Conservation (phyloP, 1,140 invertebrate genomes). For the Drosophila funebris region DNA sequence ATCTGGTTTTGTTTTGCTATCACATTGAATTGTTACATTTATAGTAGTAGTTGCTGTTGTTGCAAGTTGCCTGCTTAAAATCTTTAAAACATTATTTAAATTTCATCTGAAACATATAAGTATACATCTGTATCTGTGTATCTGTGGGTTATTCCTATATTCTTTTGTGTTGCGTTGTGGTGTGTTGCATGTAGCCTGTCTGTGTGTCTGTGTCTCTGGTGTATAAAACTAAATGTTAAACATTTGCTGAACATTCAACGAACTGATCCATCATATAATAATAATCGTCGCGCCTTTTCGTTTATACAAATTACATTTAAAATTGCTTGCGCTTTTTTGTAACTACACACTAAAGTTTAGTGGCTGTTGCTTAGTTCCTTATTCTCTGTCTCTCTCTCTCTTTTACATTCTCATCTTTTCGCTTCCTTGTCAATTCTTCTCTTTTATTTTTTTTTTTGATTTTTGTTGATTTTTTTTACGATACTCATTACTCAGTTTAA, state of each 20-base stretch:
- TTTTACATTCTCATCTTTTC: conserved; percentile 3
- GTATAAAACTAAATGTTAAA: conserved; percentile 50
- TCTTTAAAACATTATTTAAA: conserved; percentile 79
- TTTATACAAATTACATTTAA: conserved; percentile 68
- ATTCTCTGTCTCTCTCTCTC: conserved; percentile 48
- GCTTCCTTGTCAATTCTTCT: too few species aligned
- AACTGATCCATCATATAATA: conserved; percentile 35
- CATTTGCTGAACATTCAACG: conserved; percentile 57
- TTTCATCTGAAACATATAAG: conserved; percentile 75
- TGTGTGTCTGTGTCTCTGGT: conserved; percentile 38
- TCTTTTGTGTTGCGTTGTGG: conserved; percentile 39
- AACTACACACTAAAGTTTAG: conserved; percentile 71
- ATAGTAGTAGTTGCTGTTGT: conserved; percentile 75
- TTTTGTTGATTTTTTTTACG: conserved; percentile 45
- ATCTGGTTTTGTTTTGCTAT: conserved; percentile 83
- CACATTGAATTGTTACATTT: conserved; percentile 84
- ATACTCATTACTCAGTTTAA: conserved; percentile 61
- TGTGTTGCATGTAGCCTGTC: conserved; percentile 17
- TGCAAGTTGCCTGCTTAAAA: conserved; percentile 73
- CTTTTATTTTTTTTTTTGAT: conserved; percentile 34
- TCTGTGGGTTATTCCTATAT: conserved; percentile 7
- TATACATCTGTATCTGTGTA: conserved; percentile 47
- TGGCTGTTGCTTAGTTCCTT: conserved; percentile 79
- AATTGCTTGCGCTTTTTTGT: conserved; percentile 70
- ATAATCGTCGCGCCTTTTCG: conserved; percentile 27